Evolutionary conservation across 2,888 invertebrate genomes (phyloP).

Genomic region (Acanthopleura granulata): DNA sequence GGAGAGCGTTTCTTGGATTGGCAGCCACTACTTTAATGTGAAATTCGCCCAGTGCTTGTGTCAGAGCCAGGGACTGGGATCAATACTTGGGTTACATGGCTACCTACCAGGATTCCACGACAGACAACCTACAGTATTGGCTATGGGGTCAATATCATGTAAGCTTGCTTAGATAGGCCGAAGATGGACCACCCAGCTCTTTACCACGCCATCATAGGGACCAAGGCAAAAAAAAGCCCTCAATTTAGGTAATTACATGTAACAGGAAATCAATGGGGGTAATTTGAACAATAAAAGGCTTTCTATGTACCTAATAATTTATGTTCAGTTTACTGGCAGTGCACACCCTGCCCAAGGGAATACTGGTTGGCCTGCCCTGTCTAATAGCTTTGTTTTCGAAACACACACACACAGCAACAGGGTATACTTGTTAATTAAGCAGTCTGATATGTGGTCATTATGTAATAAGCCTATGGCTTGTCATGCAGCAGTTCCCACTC

Average conservation of each 20-base stretch:
- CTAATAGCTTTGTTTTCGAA: too few relatives aligned
- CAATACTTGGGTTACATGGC: not conserved
- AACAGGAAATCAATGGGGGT: constrained; percentile 7
- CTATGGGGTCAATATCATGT: not conserved
- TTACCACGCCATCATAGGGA: too few relatives aligned
- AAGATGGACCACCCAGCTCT: not conserved
- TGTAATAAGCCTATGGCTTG: too few relatives aligned
- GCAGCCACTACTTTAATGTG: constrained; percentile 5
- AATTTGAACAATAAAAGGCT: not conserved
- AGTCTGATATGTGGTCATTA: too few relatives aligned
- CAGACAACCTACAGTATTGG: not conserved
- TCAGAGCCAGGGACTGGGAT: not conserved
- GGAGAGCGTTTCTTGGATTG: not conserved
- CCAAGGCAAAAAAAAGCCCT: not conserved
- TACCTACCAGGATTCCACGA: not conserved
- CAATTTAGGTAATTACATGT: constrained; percentile 12
- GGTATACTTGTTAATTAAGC: too few relatives aligned
- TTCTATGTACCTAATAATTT: not conserved
- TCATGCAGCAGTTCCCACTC: too few relatives aligned
- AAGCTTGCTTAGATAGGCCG: not conserved
- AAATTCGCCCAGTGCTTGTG: constrained; percentile 2
- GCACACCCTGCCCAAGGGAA: too few relatives aligned
- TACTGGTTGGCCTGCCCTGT: too few relatives aligned
- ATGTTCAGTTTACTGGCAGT: too few relatives aligned
- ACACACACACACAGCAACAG: too few relatives aligned